Conservation (phyloP, 2,888 invertebrate species). For the Drosophila multiciliata region DNA sequence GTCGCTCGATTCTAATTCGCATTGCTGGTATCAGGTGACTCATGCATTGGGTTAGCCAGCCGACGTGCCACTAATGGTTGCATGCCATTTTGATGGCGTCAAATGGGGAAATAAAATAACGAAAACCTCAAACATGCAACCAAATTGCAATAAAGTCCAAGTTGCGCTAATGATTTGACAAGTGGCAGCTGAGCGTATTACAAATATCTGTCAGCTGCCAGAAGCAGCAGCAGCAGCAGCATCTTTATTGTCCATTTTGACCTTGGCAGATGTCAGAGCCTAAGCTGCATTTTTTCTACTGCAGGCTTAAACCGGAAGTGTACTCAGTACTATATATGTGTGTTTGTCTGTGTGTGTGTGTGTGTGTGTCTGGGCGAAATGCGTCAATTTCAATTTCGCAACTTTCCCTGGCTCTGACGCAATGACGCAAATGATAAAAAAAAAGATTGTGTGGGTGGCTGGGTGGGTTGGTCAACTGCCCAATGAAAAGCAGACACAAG, state of each 20-base stretch:
- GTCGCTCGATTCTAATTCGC: slow-evolving; percentile 23
- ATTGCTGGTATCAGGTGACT: slow-evolving; percentile 28
- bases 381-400: slow-evolving; percentile 61
- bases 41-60: slow-evolving; percentile 10
- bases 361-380: not conserved
- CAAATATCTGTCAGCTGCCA: slow-evolving; percentile 26
- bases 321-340: not conserved
- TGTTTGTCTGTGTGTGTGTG: not conserved
- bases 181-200: not conserved
- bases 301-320: slow-evolving; percentile 11
- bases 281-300: slow-evolving; percentile 45
- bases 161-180: slow-evolving; percentile 48
- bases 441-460: slow-evolving; percentile 26
- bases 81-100: slow-evolving; percentile 44
- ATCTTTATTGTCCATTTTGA: slow-evolving; percentile 57
- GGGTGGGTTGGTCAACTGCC: slow-evolving; percentile 6
- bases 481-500: slow-evolving; percentile 11
- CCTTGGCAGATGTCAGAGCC: slow-evolving; percentile 70
- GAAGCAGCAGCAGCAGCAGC: slow-evolving; percentile 50
- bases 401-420: slow-evolving; percentile 53
- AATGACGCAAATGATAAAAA: slow-evolving; percentile 48
- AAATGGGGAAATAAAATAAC: slow-evolving; percentile 11
- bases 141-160: slow-evolving; percentile 14
- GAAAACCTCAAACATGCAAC: slow-evolving; percentile 15
- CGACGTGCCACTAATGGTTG: slow-evolving; percentile 52